Base-by-base conservation (phyloP, 2,888 invertebrate species). In the Petrolisthes manimaculis region DNA sequence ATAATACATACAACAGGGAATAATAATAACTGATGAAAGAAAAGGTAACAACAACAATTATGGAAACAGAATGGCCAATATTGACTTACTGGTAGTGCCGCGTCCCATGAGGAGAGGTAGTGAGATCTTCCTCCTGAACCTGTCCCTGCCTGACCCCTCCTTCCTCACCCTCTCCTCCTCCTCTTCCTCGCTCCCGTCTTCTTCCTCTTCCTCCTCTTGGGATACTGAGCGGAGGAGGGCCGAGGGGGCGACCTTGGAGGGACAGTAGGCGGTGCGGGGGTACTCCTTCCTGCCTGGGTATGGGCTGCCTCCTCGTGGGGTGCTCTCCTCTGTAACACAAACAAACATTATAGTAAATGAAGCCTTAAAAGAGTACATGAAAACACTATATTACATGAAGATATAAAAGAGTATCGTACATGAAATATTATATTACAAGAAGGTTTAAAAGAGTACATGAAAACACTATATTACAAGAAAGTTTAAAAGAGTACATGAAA, bases 191-290 rank as follows among this genome's bases (percentile, higher is more conserved):
- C 78, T 78, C 53, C 24, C 69, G 61, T 54, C 53, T 69, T 61
- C 88, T 79, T 78, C 80, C 84, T 61, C 89, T 75, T 53, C 74
- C 85, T 81, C 85, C 71, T 86, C 87, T 71, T 84, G 80, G 3
- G 89, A 89, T 21, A 86, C 74, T 21, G 87, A 87, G 55, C 83
- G 86, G 79, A 89, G 69, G 24, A 89, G 83, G 55, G 86, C 74
- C 81, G 86, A 89, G 84, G 86, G 51, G 77, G 86, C 79, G 86
- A 84, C 80, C 54, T 84, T 81, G 77, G 77, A 85, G 55, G 87
- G 86, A 21, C 79, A 86, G 83, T 86, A 83, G 51, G 80, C 81
- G 12, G 78, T 78, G 37, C 80, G 71, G 14, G 86, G 83, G 79
- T 84, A 75, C 37, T 84, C 81, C 4, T 71, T 51, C 5, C 85